Evolutionary conservation across 2,888 invertebrate species (phyloP), one percentile per base, ranked within the genome.

Genomic region (Oeneis ivallda): DNA sequence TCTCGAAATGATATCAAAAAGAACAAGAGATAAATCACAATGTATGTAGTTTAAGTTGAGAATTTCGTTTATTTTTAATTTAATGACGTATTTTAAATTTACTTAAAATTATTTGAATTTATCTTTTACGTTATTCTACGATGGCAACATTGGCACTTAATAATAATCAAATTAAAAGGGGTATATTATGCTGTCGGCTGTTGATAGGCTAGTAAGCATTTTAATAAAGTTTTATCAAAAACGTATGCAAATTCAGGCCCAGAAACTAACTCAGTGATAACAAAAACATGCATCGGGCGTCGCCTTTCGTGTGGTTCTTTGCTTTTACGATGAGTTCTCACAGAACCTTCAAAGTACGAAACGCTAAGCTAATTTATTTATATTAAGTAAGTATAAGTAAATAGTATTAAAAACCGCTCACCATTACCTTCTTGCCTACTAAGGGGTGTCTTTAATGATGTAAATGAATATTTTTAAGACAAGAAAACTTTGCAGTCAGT

Each of bases 281-380:
- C 43, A 66, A 60, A 60, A 70, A 72, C 71, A 72, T 39, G 70
- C 67, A 62, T 62, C 60, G 65, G 72, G 72, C 72, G 72, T 65
- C 62, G 60, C 62, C 61, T 67, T 57, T 47, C 61, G 50, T 61
- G 39, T 26, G 17, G 26, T 37, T 37, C 26, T 26, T 26, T 26
- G 5, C 19, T 19, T 37, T 60, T 59, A 37, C 34, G 7, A 47
- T 52, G 7, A 84, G 53, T 32, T n/a, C 13, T 32, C 52, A 52
- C 10, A 39, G 39, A 1, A 15, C 45, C 15, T 17, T 8, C 9
- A 9, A 47, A 15, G 2, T 47, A 9, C 47, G 15, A n/a, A 15
- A 6, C 13, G 19, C 2, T 49, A 11, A 50, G 3, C 50, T 13
- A 2, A 11, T 2, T 10, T 11, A 10, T 43, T 11, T 11, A 10